phyloP scores from a whole-genome alignment of 2,888 invertebrate genomes.

The Spicauda simplicius region DNA sequence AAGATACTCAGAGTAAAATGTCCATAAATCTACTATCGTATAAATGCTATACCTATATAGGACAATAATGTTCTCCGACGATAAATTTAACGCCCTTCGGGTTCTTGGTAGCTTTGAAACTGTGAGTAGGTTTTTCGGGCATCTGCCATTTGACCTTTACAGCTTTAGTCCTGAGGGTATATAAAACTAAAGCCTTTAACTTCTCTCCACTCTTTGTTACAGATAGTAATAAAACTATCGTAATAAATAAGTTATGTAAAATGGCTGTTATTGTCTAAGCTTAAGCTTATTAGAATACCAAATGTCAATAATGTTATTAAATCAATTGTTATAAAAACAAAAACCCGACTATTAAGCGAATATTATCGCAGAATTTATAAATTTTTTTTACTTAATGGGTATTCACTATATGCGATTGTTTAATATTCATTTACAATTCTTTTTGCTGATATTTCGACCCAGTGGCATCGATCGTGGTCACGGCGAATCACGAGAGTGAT shows the following conservation, averaged over 20 bases:
- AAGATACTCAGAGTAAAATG: too few species aligned
- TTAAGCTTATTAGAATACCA: neutral
- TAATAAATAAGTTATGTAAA: neutral
- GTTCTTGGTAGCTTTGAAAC: slow-evolving; percentile 1
- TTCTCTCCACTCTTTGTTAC: neutral
- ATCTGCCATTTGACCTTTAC: slow-evolving; percentile 8
- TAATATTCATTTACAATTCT: too few species aligned
- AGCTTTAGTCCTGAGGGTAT: neutral
- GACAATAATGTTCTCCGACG: neutral
- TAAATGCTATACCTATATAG: neutral
- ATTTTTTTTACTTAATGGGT: too few species aligned
- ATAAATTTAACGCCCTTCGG: slow-evolving; percentile 2
- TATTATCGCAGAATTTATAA: too few species aligned
- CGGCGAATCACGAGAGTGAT: too few species aligned
- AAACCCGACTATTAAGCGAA: too few species aligned
- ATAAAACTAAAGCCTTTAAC: slow-evolving; percentile 4
- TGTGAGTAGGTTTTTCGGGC: slow-evolving; percentile 2
- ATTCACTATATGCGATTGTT: too few species aligned
- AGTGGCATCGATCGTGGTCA: too few species aligned
- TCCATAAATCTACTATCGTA: neutral
- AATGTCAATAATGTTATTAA: too few species aligned
- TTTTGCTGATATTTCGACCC: too few species aligned
- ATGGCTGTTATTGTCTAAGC: neutral
- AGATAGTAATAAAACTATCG: neutral
- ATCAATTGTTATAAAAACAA: too few species aligned